Evolutionary conservation across 2,888 invertebrate species (phyloP), one percentile per base, ranked within the genome.

Genomic region (Watsonalla binaria): DNA sequence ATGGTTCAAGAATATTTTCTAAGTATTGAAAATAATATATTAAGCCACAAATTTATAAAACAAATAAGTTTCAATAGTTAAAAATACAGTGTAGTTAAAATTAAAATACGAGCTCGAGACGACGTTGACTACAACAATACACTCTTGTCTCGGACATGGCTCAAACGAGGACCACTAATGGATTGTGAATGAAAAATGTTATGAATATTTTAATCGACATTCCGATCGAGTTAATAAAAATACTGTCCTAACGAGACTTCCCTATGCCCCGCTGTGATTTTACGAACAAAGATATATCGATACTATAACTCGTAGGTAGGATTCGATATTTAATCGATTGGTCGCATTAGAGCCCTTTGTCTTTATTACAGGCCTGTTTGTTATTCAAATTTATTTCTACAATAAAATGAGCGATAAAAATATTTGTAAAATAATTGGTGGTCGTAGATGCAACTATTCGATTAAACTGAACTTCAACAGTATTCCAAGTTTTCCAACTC

Each of bases 171-270:
- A 55, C 63, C 58, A 60, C 66, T 82, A 84, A 84, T 84, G 75
- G 78, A 78, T 79, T 69, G 73, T 74, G 73, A 78, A 80, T 80
- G 78, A 84, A 77, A 82, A 78, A 82, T 79, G 76, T 75, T 83
- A 79, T 82, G 81, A 84, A 86, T 85, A 86, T 84, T 83, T 81
- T 82, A 84, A 85, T 85, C 80, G 75, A 76, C 76, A 86, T 88
- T 85, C 84, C 80, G 78, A 75, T 74, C 73, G 82, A 85, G 84
- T 86, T 86, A 82, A 87, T 89, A 89, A 87, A 86, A 87, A 86
- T 83, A 82, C 77, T 80, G 78, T 77, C 80, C 80, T 85, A 87
- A 86, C 84, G 82, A 89, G 82, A 76, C 74, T 68, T 72, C 68
- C 62, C 68, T 68, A 72, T 74, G 59, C 74, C 89, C 89, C 83